These are phyloP conservation scores for Malurus alboscapulatus DNA, from an alignment of 2,113 vertebrate species.

Conservation along the genomic window DNA sequence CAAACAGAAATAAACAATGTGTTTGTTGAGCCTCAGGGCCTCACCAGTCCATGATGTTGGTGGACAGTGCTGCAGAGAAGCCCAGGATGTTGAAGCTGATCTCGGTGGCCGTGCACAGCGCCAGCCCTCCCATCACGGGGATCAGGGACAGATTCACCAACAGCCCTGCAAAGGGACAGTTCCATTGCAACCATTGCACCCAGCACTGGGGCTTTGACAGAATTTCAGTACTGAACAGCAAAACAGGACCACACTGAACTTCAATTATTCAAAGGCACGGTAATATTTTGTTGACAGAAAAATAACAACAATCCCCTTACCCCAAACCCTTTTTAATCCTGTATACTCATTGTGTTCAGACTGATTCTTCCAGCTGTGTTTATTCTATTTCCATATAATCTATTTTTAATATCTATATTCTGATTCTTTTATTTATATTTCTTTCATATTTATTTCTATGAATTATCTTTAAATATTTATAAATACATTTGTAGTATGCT, in stretches of 20 bases:
- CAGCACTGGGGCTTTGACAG: no score
- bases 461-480: no score
- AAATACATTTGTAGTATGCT: no score
- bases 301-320: not conserved
- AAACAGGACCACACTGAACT: not conserved
- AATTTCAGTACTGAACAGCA: not conserved
- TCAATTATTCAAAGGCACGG: not conserved
- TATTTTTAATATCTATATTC: no score
- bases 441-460: no score
- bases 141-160: slow-evolving; percentile 92
- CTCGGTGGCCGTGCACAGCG: slow-evolving; percentile 91
- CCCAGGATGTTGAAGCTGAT: slow-evolving; percentile 93
- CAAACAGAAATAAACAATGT: no score
- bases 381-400: no score
- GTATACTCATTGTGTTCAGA: not conserved
- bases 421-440: no score
- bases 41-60: slow-evolving; percentile 99
- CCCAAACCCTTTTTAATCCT: not conserved
- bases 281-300: not conserved
- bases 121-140: slow-evolving; percentile 91
- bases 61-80: slow-evolving; percentile 92
- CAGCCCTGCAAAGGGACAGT: slow-evolving; percentile 74
- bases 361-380: not conserved
- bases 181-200: no score
- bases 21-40: not conserved